Conservation (phyloP, 2,888 invertebrate species). For the Megamerina dolium region DNA sequence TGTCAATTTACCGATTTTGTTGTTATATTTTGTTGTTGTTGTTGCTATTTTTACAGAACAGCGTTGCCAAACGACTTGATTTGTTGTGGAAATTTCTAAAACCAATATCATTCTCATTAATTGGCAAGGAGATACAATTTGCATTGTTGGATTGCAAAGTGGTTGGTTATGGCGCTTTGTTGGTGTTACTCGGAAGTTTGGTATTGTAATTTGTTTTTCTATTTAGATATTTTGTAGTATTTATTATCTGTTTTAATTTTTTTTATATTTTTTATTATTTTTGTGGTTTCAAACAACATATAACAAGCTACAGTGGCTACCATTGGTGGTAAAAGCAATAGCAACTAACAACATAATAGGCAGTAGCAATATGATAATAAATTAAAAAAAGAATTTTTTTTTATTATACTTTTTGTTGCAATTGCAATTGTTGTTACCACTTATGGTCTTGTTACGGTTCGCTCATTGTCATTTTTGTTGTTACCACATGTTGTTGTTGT, state of each 20-base stretch:
- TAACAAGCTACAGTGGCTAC: too few relatives aligned
- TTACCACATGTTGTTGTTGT: constrained; percentile 2
- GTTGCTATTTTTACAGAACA: constrained; percentile 52
- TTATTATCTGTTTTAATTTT: constrained; percentile 10
- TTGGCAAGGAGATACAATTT: constrained; percentile 69
- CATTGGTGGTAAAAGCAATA: too few relatives aligned
- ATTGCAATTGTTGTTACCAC: not conserved
- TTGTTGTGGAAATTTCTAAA: constrained; percentile 68
- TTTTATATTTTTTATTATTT: constrained; percentile 5
- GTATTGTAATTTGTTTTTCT: constrained; percentile 47
- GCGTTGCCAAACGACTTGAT: constrained; percentile 54
- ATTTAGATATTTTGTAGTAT: not conserved
- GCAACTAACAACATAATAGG: too few relatives aligned
- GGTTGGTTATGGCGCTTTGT: constrained; percentile 52
- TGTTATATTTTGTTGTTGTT: constrained; percentile 1
- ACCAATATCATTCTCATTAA: constrained; percentile 69
- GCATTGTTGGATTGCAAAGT: constrained; percentile 49
- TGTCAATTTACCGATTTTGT: too few relatives aligned
- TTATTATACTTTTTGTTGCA: constrained; percentile 2
- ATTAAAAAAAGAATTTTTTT: too few relatives aligned
- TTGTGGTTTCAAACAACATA: too few relatives aligned
- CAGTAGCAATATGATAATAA: not conserved
- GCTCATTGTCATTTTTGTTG: not conserved
- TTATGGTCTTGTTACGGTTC: not conserved
- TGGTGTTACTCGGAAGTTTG: constrained; percentile 45